Base-by-base conservation (phyloP, 2,113 vertebrate species). In the Symphodus melops region DNA sequence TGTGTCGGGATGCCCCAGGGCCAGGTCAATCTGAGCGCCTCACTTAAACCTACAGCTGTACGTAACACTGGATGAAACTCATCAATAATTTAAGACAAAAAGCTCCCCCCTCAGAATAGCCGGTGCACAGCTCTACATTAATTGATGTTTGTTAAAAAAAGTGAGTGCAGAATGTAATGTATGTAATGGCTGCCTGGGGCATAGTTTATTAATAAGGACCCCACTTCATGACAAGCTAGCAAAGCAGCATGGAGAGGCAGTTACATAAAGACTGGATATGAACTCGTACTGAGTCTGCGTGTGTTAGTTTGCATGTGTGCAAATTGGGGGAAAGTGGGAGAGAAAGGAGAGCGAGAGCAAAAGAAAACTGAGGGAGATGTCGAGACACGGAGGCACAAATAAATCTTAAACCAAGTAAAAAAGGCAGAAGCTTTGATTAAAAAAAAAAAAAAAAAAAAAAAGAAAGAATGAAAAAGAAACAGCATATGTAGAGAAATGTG, bases 181-280 rank as follows among this genome's bases (percentile, higher is more conserved):
- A 87, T 91, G 88, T 91, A 92, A 93, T 88, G 83, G 87, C 68
- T 83, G 90, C 89, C 89, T 81, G 74, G 84, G 89, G 92, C 87
- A 85, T 82, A 77, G 86, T 90, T 92, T 92, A 94, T 91, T 92
- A 92, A 92, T 92, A 92, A 92, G 86, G 79, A 81, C 72, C 79
- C 83, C 81, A 76, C 85, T 92, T 88, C 79, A 89, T 84, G 77
- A 89, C 86, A 75, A 84, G 85, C 63, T 77, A 83, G 76, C 51
- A 48, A 69, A 82, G 82, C 80, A 70, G 73, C 77, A 64, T 72
- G 52, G 74, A 90, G 79, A 88, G 71, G 84, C 62, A 73, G 86
- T 89, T 88, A 89, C 71, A 86, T 91, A 86, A 89, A 90, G 59
- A 72, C 67, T 85, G 80, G 56, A 79, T 79, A 70, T 54, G 60